Evolutionary conservation across 2,888 invertebrate species (phyloP).

Genomic region (Myopa tessellatipennis): DNA sequence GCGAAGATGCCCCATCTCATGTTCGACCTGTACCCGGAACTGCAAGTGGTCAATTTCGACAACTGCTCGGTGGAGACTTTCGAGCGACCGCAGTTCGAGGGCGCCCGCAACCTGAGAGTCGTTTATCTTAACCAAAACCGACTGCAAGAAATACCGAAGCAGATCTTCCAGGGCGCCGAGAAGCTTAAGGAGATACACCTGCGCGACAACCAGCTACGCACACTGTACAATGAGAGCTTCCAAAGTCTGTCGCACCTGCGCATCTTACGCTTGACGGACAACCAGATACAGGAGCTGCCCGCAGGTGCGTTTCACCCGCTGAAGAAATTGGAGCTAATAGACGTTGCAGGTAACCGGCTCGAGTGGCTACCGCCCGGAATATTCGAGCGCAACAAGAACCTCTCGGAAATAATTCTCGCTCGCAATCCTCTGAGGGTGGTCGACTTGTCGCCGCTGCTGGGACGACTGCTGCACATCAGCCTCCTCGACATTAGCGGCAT

Average conservation of each 20-base stretch:
- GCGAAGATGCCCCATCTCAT: constrained; percentile 65
- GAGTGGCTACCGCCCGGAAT: constrained; percentile 57
- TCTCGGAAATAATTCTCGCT: constrained; percentile 60
- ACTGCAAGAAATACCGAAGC: constrained; percentile 62
- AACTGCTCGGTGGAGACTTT: constrained; percentile 64
- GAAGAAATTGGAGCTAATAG: constrained; percentile 59
- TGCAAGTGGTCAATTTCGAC: constrained; percentile 63
- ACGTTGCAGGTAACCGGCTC: constrained; percentile 60
- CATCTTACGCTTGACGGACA: constrained; percentile 58
- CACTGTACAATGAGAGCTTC: constrained; percentile 61
- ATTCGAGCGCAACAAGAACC: constrained; percentile 59
- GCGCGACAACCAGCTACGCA: constrained; percentile 56
- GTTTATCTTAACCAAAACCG: constrained; percentile 60
- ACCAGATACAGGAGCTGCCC: constrained; percentile 57
- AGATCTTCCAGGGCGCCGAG: constrained; percentile 64
- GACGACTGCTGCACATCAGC: constrained; percentile 55
- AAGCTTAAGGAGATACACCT: constrained; percentile 60
- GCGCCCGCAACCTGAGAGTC: constrained; percentile 64
- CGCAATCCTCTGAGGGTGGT: constrained; percentile 60
- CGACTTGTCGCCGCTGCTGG: constrained; percentile 58
- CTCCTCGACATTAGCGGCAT: constrained; percentile 63
- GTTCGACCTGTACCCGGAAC: constrained; percentile 65
- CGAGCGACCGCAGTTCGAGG: constrained; percentile 65
- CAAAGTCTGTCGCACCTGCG: constrained; percentile 63
- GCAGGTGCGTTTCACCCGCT: constrained; percentile 56